These are phyloP conservation scores for Ptychoptera albimana DNA, from an alignment of 2,888 invertebrate genomes.

Conservation along the genomic window DNA sequence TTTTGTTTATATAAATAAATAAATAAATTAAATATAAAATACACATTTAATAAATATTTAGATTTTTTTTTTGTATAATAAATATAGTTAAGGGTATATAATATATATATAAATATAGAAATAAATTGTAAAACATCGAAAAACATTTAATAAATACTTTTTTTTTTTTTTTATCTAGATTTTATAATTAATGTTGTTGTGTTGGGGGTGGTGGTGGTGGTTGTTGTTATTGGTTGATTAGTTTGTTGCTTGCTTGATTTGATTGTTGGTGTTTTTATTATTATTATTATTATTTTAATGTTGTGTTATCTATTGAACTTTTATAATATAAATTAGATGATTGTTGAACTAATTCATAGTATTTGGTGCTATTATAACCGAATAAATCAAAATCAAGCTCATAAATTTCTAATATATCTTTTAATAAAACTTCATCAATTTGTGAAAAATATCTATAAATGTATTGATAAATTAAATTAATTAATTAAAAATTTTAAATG, in stretches of 20 bases:
- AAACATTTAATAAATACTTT: too few species aligned
- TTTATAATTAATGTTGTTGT: too few species aligned
- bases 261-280: background rate
- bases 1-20: too few species aligned
- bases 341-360: constrained; percentile 35
- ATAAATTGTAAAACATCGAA: too few species aligned
- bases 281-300: too few species aligned
- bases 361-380: constrained; percentile 42
- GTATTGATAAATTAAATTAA: constrained; percentile 1
- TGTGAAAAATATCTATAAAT: constrained; percentile 36
- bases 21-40: too few species aligned
- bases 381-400: constrained; percentile 53
- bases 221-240: background rate
- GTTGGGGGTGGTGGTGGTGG: background rate
- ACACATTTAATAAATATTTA: too few species aligned
- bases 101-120: too few species aligned
- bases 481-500: background rate
- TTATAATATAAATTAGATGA: constrained; percentile 13
- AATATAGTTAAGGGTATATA: too few species aligned
- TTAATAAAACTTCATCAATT: constrained; percentile 36
- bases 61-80: too few species aligned
- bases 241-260: background rate
- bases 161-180: too few species aligned
- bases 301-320: too few species aligned
- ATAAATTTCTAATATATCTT: constrained; percentile 44